Conservation (phyloP, 2,113 vertebrate genomes). For the Emydocephalus ijimae region DNA sequence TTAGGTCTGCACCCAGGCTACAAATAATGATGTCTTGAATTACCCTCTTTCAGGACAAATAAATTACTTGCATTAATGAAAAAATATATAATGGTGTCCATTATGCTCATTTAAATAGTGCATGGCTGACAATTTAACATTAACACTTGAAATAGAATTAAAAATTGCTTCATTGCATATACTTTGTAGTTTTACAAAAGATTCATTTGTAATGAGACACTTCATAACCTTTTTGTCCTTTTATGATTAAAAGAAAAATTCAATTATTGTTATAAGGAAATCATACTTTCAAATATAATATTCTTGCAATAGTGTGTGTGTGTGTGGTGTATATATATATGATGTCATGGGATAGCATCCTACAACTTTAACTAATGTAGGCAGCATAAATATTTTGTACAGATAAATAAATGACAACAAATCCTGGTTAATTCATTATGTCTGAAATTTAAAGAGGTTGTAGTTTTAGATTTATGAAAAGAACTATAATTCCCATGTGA, state of each 20-base stretch:
- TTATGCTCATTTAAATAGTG: background rate
- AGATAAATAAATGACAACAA: background rate
- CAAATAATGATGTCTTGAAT: background rate
- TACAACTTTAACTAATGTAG: background rate
- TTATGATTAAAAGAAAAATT: background rate
- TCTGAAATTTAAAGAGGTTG: background rate
- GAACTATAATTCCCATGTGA: background rate
- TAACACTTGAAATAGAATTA: background rate
- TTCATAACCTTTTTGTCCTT: background rate
- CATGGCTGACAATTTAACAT: background rate
- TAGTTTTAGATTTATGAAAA: background rate
- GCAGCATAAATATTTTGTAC: background rate
- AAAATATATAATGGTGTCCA: background rate
- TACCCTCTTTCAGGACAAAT: background rate
- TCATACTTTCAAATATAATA: background rate
- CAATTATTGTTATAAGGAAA: background rate
- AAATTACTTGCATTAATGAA: background rate
- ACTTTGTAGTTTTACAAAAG: background rate
- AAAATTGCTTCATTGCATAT: background rate
- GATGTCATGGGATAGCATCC: too few species aligned
- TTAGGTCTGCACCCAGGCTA: background rate
- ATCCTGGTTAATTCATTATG: background rate
- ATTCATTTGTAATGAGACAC: background rate
- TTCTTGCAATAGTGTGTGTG: background rate
- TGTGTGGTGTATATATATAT: too few species aligned